Evolutionary conservation across 2,113 vertebrate species (phyloP), one percentile per base, ranked within the genome.

Genomic region (Caretta caretta): DNA sequence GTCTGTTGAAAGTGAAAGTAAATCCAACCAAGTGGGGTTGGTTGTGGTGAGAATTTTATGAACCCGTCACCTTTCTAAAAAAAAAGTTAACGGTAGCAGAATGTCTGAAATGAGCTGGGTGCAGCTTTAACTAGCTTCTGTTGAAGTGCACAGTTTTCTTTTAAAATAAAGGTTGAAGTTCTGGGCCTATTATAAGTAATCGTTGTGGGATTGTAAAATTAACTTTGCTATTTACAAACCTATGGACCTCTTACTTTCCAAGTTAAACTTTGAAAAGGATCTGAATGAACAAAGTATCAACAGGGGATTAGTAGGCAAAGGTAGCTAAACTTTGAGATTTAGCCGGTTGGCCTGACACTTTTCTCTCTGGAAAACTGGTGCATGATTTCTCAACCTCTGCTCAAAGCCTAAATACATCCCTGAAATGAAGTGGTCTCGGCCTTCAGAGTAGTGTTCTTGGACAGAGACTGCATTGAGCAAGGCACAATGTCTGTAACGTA

Each of bases 361-460:
- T 42, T 90, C 62, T 81, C 56, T 83, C 96, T 29, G 50, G 91
- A 76, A 96, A 89, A 84, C 51, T 59, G 42, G 95, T 94, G 93
- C 79, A 81, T 1, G 0, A 53, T 95, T 93, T 48, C 42, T 48
- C 95, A 94, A 2, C 16, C 0, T 8, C 1, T 10, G 95, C 94
- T 93, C n/a, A 2, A 6, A 86, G 92, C 93, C 81, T 91, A 84
- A 95, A 93, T 92, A 91, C 86, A 81, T 86, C 84, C 94, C 93
- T 93, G 93, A 97, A 65, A 65, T 93, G 92, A 96, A 96, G 96
- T 90, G 88, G 86, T 96, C 95, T 95, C 5, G n/a, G 88, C 96
- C 88, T 92, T 95, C 65, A 75, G 4, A 79, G 86, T 83, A 87
- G 9, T 42, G 62, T 1, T 92, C 86, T 75, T 79, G 94, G 95